Evolutionary conservation across 2,888 invertebrate genomes (phyloP).

Genomic region (Tachina fera): DNA sequence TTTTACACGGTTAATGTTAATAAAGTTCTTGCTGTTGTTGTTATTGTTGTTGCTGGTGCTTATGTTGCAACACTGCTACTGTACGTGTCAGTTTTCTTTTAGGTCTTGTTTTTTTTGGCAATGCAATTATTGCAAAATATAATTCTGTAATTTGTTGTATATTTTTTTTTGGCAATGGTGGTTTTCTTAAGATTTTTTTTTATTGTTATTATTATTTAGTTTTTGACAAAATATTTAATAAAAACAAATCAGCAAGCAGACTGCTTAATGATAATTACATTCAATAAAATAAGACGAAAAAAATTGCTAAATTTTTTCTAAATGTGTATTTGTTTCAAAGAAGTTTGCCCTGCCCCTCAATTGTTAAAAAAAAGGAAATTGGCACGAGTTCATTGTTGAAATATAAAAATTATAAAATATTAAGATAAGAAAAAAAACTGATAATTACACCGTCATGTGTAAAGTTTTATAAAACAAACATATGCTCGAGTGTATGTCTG

Average conservation of each 20-base stretch:
- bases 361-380: conserved; percentile 62
- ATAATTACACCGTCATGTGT: conserved; percentile 27
- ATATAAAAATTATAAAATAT: conserved; percentile 21
- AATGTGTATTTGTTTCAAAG: background rate
- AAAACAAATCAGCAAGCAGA: background rate
- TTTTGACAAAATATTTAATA: conserved; percentile 22
- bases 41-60: background rate
- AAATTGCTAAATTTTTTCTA: background rate
- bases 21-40: background rate
- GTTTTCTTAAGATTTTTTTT: conserved; percentile 21
- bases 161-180: no score
- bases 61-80: conserved; percentile 35
- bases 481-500: conserved; percentile 4
- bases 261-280: conserved; percentile 15
- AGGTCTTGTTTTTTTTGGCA: conserved; percentile 34
- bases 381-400: conserved; percentile 62
- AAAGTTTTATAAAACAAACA: conserved; percentile 13
- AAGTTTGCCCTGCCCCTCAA: background rate
- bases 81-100: conserved; percentile 50
- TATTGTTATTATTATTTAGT: background rate
- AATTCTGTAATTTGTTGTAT: conserved; percentile 32
- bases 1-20: conserved; percentile 27
- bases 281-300: background rate
- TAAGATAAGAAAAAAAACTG: conserved; percentile 7
- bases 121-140: conserved; percentile 56